Percentiles rank a stretch among this genome's conserved stretches.
Conservation (phyloP, 2,113 vertebrate species). For the Apeltes quadracus region DNA sequence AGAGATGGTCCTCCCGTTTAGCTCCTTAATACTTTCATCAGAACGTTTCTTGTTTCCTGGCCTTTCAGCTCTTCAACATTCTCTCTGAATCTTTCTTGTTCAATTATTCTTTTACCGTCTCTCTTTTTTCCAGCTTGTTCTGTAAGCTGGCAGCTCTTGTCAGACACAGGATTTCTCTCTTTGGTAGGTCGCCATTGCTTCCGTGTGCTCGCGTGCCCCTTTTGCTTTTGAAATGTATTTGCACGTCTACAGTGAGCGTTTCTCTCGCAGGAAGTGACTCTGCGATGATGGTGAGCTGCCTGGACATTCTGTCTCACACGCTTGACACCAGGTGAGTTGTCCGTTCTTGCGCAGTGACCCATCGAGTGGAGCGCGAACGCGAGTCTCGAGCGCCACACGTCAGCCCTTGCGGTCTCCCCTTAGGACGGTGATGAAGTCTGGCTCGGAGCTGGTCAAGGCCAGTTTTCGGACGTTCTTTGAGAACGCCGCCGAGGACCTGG, state of each 20-base stretch:
- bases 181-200: conserved; percentile 83
- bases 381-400: neutral
- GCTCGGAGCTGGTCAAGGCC: conserved; percentile 94
- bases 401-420: neutral
- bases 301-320: conserved; percentile 93
- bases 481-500: conserved; percentile 92
- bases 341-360: neutral
- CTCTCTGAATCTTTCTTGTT: conserved; percentile 20
- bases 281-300: conserved; percentile 94
- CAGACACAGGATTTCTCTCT: conserved; percentile 98
- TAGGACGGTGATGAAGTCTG: conserved; percentile 98
- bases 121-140: conserved; percentile 88
- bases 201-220: conserved; percentile 16
- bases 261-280: conserved; percentile 89
- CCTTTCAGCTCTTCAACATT: conserved; percentile 28
- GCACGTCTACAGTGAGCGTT: conserved; percentile 28
- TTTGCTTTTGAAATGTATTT: neutral
- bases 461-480: conserved; percentile 92
- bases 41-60: conserved; percentile 12
- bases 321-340: conserved; percentile 88
- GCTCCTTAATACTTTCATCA: conserved; percentile 1
- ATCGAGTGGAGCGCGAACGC: neutral
- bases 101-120: conserved; percentile 53
- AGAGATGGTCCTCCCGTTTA: neutral
- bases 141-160: conserved; percentile 98